Evolutionary conservation across 2,113 vertebrate genomes (phyloP).

Genomic region (Thinocorus orbignyianus): DNA sequence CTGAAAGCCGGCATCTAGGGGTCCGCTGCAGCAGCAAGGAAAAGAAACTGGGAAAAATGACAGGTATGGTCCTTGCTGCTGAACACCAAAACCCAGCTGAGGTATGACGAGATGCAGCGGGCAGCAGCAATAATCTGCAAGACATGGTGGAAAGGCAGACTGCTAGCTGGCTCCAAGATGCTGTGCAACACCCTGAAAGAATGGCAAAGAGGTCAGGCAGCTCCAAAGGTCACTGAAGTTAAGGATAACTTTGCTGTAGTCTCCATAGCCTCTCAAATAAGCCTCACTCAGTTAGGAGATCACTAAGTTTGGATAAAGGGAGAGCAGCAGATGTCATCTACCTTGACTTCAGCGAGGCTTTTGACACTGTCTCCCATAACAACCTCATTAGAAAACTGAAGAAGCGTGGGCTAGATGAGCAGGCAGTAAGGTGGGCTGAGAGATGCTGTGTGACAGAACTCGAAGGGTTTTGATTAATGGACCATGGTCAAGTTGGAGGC

Average conservation of each 20-base stretch:
- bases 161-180: neutral
- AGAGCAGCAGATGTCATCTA: too few species aligned
- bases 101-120: neutral
- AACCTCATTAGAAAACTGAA: too few species aligned
- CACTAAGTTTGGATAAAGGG: neutral
- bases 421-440: too few species aligned
- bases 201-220: neutral
- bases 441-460: too few species aligned
- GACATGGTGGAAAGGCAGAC: neutral
- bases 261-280: neutral
- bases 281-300: neutral
- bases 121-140: neutral
- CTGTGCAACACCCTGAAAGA: neutral
- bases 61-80: neutral
- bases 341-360: too few species aligned
- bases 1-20: neutral
- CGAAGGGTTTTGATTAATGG: too few species aligned
- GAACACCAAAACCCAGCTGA: neutral
- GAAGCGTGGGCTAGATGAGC: too few species aligned
- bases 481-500: too few species aligned
- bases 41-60: neutral
- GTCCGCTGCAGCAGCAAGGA: neutral
- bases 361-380: too few species aligned
- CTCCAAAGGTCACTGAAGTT: fast-evolving
- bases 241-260: neutral